phyloP scores from a whole-genome alignment of 1,140 invertebrate species.

The Meloidogyne exigua region DNA sequence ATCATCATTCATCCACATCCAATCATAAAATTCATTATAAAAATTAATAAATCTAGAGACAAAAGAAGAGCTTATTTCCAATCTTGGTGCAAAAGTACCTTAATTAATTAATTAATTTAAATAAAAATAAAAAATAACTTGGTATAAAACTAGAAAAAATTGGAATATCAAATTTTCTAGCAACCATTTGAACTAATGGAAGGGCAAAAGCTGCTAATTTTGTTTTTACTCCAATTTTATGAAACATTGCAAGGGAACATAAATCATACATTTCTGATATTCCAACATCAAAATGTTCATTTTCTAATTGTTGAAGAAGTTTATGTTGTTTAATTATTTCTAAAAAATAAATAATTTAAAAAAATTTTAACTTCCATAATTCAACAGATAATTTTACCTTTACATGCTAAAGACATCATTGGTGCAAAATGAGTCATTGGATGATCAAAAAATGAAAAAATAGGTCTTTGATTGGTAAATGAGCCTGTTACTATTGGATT shows the following conservation, averaged over 20 bases:
- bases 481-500: background rate
- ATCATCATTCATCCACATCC: constrained; percentile 22
- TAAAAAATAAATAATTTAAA: background rate
- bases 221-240: constrained; percentile 28
- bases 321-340: constrained; percentile 5
- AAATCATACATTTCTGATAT: constrained; percentile 25
- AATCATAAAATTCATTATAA: constrained; percentile 26
- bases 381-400: background rate
- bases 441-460: background rate
- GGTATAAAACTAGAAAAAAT: constrained; percentile 28
- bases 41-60: constrained; percentile 28
- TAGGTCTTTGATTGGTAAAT: background rate
- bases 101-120: background rate
- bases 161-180: constrained; percentile 25
- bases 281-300: constrained; percentile 28
- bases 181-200: constrained; percentile 22
- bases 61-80: constrained; percentile 11
- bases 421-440: background rate
- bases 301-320: constrained; percentile 3
- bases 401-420: background rate
- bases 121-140: constrained; percentile 17
- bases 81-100: constrained; percentile 4
- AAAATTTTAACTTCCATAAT: background rate
- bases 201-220: constrained; percentile 26
- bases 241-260: constrained; percentile 26